Percentiles rank a stretch among this genome's conserved stretches.
phyloP scores from a whole-genome alignment of 2,888 invertebrate species.

The Andrena bucephala region DNA sequence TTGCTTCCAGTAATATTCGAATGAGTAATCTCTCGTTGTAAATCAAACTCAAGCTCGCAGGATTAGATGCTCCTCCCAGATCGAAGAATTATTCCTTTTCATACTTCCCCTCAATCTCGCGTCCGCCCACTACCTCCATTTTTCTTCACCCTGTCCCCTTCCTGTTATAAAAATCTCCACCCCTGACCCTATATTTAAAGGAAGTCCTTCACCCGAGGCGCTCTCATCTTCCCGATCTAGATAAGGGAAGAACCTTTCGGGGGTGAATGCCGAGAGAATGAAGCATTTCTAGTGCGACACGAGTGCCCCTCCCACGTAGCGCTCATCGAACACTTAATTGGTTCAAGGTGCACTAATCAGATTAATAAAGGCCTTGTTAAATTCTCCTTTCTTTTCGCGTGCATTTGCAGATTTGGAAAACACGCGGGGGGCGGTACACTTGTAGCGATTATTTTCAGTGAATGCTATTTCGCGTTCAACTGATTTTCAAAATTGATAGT shows the following conservation, averaged over 20 bases:
- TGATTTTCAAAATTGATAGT: too few species aligned
- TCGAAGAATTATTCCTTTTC: conserved; percentile 3
- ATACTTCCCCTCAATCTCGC: background rate
- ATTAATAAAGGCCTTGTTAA: conserved; percentile 15
- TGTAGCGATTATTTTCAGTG: too few species aligned
- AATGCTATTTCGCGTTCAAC: too few species aligned
- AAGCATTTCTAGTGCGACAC: conserved; percentile 16
- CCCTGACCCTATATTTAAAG: conserved; percentile 5
- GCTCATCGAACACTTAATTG: conserved; percentile 18
- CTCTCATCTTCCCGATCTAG: conserved; percentile 36
- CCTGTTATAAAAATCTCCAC: conserved; percentile 7
- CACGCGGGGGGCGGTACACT: too few species aligned
- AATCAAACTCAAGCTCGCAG: background rate
- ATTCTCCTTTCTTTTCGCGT: background rate
- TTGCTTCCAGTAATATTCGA: conserved; percentile 14
- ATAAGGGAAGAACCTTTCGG: conserved; percentile 34
- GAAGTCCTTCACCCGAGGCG: conserved; percentile 29
- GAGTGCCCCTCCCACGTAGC: conserved; percentile 7
- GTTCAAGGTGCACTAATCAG: background rate
- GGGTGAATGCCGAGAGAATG: conserved; percentile 34
- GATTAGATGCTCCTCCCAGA: background rate
- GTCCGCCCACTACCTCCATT: background rate
- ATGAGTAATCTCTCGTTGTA: background rate
- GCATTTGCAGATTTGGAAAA: background rate
- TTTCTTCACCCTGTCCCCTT: too few species aligned